Evolutionary conservation across 2,888 invertebrate species (phyloP), one percentile per base, ranked within the genome.

Genomic region (Drosophila buzzatii): DNA sequence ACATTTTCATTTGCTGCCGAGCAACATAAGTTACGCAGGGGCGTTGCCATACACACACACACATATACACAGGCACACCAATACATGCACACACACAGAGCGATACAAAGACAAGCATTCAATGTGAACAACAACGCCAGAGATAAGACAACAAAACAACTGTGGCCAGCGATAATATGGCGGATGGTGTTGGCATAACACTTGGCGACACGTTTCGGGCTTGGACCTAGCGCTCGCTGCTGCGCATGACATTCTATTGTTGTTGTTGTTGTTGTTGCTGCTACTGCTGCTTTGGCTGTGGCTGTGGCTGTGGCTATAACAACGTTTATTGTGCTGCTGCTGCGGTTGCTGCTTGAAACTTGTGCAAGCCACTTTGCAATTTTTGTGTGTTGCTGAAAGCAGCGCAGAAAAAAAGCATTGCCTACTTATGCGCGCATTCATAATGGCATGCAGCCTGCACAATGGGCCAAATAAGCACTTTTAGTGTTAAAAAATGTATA

Each of bases 201-300:
- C 76, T 87, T 82, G 89, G 86, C 86, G 84, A 84, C 84, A 84
- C 84, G 89, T 88, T 88, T 88, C 81, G 79, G 85, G 83, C 78
- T 73, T 71, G 88, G 83, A 67, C 64, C 63, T 39, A 27, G 27
- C 56, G 9, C 23, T 73, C 31, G 59, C 33, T 82, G 77, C 75
- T 84, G 83, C 85, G 83, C 83, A 87, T 87, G 83, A 85, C 88
- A 82, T 82, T 73, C 70, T 41, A 60, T 75, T 63, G 62, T 81
- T 80, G 42, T 53, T 57, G 37, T 39, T 57, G 52, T 49, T 64
- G 64, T 47, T 57, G 56, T 20, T 58, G 55, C 20, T 58, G 60
- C 23, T 35, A 16, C 33, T 72, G 52, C 10, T 55, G 47, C 35
- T 63, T n/a, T n/a, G n/a, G n/a, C n/a, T n/a, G n/a, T n/a, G n/a